Base-by-base conservation (phyloP, 2,113 vertebrate species). In the Ictidomys tridecemlineatus region DNA sequence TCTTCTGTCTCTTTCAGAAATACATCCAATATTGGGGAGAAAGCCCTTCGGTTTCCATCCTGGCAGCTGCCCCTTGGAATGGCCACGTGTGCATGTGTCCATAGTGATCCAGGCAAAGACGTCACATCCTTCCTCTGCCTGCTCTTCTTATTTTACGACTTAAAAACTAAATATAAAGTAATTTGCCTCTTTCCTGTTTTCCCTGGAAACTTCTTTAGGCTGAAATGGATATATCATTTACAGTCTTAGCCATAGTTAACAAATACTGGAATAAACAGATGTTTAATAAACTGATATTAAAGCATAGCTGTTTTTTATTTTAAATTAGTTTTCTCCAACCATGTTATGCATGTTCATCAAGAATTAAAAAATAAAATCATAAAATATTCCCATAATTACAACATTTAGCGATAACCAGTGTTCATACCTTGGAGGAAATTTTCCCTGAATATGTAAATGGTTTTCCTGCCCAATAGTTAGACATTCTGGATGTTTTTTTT, bases 211-310 rank as follows among this genome's bases (percentile, higher is more conserved):
- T 37, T 90, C 58, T 39, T 76, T 39, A 37, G n/a, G 30, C 13
- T 86, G 73, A 95, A 90, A 90, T 82, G 56, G 34, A 93, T 51
- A 37, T 74, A n/a, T 67, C 69, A 39, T 42, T 85, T 80, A 67
- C 32, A n/a, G 34, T 56, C 67, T 22, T 80, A 28, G 26, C 1
- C 37, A 85, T 93, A 48, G 45, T 51, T 92, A 34, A 72, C 8
- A 65, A 83, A 69, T 32, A 13, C 28, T 28, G 13, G 63, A n/a
- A 42, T 37, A 82, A 91, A 72, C 51, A 61, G 14, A 37, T 79
- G 11, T 69, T 79, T 69, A 56, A 79, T 39, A 79, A 67, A 67
- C 18, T 70, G 20, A 26, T 80, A 70, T 42, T 79, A 56, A 89
- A 78, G 74, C 70, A 74, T 4, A 12, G 28, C 42, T 76, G 0